Percentiles rank a stretch among this genome's conserved stretches.
Conservation (phyloP, 2,113 vertebrate species). For the Larimichthys crocea region DNA sequence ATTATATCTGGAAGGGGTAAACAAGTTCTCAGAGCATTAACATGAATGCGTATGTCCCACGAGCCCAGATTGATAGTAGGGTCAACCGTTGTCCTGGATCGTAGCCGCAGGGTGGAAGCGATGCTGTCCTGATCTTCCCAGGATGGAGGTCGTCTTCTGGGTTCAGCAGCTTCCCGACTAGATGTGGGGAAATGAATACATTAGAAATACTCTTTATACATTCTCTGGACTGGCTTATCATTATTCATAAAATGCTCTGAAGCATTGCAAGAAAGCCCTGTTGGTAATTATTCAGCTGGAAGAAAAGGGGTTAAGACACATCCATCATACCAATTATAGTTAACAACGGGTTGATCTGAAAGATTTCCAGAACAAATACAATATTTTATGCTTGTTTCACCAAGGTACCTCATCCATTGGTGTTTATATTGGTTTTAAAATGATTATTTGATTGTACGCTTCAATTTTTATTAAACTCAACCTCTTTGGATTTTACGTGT, state of each 20-base stretch:
- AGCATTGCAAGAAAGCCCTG: background rate
- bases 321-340: background rate
- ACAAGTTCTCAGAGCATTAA: background rate
- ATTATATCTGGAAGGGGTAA: background rate
- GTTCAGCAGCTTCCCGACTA: constrained; percentile 91
- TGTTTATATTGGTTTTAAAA: background rate
- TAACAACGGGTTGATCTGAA: background rate
- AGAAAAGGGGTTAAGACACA: background rate
- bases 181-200: background rate
- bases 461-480: background rate
- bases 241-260: background rate
- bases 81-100: constrained; percentile 98
- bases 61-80: constrained; percentile 99
- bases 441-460: background rate
- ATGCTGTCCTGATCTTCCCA: constrained; percentile 97
- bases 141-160: constrained; percentile 98
- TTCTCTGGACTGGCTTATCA: background rate
- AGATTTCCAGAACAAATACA: background rate
- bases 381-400: background rate
- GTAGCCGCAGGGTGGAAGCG: constrained; percentile 96
- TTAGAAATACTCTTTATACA: background rate
- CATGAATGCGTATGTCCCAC: constrained; percentile 90
- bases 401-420: background rate
- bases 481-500: background rate
- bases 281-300: constrained; percentile 16